Evolutionary conservation across 2,888 invertebrate genomes (phyloP), one percentile per base, ranked within the genome.

Genomic region (Leptopilina drosophilae): DNA sequence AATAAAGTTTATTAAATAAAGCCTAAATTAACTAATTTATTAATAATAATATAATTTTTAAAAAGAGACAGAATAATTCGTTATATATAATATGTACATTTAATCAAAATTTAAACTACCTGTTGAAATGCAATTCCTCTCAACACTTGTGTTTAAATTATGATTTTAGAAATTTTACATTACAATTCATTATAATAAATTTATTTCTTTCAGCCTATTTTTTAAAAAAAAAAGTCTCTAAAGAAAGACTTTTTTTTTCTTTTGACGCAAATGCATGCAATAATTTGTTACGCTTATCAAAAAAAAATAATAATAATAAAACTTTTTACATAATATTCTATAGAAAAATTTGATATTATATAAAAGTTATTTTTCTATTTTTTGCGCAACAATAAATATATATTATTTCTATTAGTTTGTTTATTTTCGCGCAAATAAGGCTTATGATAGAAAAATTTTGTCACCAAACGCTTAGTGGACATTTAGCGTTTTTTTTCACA

Each of bases 211-310:
- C 20, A 15, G 62, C 15, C 62, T 62, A 62, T 20, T 59, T 33
- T 26, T 1, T 26, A 8, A 20, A 62, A 62, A 62, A 62, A 62
- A 62, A 62, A 62, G 62, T 62, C 62, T 62, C 62, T 33, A 59
- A 62, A 15, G 56, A 62, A 15, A 65, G 65, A 6, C 62, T 62
- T 62, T 56, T 56, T n/a, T 59, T 62, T 62, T 62, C 15, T 59
- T 62, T 62, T 62, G 62, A 20, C 62, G 62, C 62, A 62, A 62
- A 62, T 62, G 62, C 62, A 62, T 62, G 62, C 62, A 15, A 59
- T 62, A 20, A 62, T 62, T 62, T 20, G 62, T 62, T 62, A 20
- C 20, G 62, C 15, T 62, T 8, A 15, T 62, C 8, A 20, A 62
- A 62, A 62, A 62, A 62, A 42, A 42, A 42, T 42, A 42, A 62